phyloP scores from a whole-genome alignment of 2,888 invertebrate genomes.

The Acrobasis suavella region DNA sequence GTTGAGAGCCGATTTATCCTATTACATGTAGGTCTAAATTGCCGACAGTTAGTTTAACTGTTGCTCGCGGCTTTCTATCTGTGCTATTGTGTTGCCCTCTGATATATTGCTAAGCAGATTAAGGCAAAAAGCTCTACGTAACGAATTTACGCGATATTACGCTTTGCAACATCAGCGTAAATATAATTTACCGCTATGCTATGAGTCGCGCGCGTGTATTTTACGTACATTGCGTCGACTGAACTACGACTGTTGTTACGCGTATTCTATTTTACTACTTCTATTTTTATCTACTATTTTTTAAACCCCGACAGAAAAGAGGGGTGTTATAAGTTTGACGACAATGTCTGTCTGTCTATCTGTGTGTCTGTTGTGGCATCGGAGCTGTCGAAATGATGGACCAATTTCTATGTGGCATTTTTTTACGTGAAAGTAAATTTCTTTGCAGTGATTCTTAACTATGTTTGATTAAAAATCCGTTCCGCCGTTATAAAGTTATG shows the following conservation, averaged over 20 bases:
- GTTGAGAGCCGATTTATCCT: constrained; percentile 60
- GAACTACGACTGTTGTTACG: background rate
- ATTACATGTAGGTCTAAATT: constrained; percentile 68
- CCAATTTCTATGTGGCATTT: too few relatives aligned
- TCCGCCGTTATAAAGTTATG: too few relatives aligned
- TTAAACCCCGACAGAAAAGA: too few relatives aligned
- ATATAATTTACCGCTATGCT: constrained; percentile 9
- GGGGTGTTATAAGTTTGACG: too few relatives aligned
- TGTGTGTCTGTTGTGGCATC: too few relatives aligned
- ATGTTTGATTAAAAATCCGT: too few relatives aligned
- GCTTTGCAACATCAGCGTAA: constrained; percentile 15
- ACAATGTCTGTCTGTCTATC: too few relatives aligned
- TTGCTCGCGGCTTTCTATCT: constrained; percentile 67
- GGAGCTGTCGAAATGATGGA: too few relatives aligned
- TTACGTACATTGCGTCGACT: background rate
- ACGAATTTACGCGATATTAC: constrained; percentile 29
- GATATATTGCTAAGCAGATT: constrained; percentile 62
- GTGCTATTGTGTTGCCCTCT: constrained; percentile 58
- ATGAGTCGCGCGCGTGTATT: background rate
- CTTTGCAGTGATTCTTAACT: too few relatives aligned
- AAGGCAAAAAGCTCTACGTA: constrained; percentile 45
- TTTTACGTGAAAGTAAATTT: too few relatives aligned
- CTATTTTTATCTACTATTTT: too few relatives aligned
- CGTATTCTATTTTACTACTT: too few relatives aligned
- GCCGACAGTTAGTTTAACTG: constrained; percentile 74